Evolutionary conservation across 2,797 vertebrate genomes (phyloP).

Genomic region (Epinephelus coioides): DNA sequence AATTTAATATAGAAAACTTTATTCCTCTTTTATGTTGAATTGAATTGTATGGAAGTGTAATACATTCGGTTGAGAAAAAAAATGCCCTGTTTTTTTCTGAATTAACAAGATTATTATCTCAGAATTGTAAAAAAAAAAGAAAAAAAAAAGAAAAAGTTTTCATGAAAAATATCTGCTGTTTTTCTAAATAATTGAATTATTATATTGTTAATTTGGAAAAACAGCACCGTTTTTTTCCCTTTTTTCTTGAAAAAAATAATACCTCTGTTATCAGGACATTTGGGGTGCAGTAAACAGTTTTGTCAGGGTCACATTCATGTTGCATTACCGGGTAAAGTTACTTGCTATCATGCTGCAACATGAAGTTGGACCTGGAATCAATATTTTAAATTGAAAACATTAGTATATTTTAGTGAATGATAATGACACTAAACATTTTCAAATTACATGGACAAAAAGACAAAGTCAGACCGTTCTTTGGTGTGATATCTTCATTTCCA

Average conservation of each 20-base stretch:
- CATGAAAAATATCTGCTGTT: too few relatives aligned
- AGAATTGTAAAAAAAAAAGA: too few relatives aligned
- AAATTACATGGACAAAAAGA: conserved; percentile 60
- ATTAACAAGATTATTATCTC: too few relatives aligned
- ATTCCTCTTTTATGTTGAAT: neutral
- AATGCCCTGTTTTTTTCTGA: too few relatives aligned
- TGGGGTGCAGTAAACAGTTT: neutral
- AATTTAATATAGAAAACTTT: neutral
- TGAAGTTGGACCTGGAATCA: neutral
- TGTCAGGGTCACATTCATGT: neutral
- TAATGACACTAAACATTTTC: conserved; percentile 33
- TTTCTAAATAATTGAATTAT: too few relatives aligned
- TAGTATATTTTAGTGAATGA: conserved; percentile 29
- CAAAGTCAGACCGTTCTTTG: conserved; percentile 56
- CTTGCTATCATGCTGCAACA: neutral
- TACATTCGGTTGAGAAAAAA: too few relatives aligned
- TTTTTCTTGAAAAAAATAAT: neutral
- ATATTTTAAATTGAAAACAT: conserved; percentile 2
- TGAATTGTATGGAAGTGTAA: too few relatives aligned
- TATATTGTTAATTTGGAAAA: too few relatives aligned
- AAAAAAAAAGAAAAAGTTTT: too few relatives aligned
- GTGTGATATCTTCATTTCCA: conserved; percentile 80
- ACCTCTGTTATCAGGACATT: neutral
- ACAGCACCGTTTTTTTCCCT: too few relatives aligned
- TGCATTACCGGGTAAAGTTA: neutral